Evolutionary conservation across 2,113 vertebrate species (phyloP), one percentile per base, ranked within the genome.

Genomic region (Podarcis cretensis): DNA sequence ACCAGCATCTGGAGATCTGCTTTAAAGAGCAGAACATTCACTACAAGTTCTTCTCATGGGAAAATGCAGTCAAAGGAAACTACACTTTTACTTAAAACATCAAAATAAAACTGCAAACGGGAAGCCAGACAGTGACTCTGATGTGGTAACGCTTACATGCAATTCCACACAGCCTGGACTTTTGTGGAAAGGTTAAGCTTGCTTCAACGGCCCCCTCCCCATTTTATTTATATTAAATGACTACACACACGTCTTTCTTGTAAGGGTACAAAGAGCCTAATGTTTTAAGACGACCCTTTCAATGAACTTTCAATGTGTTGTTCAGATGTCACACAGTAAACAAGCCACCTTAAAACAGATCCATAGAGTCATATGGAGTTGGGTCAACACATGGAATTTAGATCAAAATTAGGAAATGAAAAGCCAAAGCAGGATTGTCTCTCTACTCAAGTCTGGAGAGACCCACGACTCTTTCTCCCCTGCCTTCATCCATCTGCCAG

Each of bases 311-410:
- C 93, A 94, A 92, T 93, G 89, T 91, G 93, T 94, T 95, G 95
- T 95, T 95, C 90, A 95, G 93, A 95, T 92, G 95, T 94, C n/a
- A 30, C 92, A 96, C 95, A 96, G 92, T 93, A 93, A 89, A 96
- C 94, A 96, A 93, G 90, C 94, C 94, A 90, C 89, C 94, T 96
- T 91, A 95, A 96, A 96, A 96, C 94, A 94, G 92, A 92, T 90
- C 95, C 94, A 94, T 92, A 95, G 92, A 92, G 92, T 80, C 57
- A 89, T 88, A 95, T 91, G 90, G 92, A 96, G 90, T 95, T 96
- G 91, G 87, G 88, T 7, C 78, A 94, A 96, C 87, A 91, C 93
- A 96, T 82, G 93, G 96, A 96, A 96, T 91, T 92, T 94, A 89
- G 87, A 94, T 92, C 93, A 95, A 96, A 96, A 91, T 90, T 95